Conservation (phyloP, 1,140 invertebrate species). For the Nasonia giraulti region DNA sequence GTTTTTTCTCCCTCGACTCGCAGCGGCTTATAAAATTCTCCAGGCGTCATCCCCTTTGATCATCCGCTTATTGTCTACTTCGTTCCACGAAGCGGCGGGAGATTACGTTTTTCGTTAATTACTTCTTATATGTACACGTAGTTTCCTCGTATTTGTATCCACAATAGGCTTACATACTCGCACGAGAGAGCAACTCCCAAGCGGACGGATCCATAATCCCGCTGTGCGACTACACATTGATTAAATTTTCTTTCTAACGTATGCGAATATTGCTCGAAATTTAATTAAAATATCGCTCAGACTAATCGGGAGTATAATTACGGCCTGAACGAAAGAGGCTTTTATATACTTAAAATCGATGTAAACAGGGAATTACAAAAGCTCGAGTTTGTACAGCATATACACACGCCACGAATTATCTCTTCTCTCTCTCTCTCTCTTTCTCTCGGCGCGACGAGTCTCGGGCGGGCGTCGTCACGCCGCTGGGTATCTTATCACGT, state of each 20-base stretch:
- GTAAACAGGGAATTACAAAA: background rate
- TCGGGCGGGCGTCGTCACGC: too few relatives aligned
- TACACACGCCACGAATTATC: background rate
- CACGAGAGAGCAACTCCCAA: background rate
- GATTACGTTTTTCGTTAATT: background rate
- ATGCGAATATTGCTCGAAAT: background rate
- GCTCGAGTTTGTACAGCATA: background rate
- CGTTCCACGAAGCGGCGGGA: too few relatives aligned
- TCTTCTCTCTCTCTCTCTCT: too few relatives aligned
- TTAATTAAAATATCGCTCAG: slow-evolving; percentile 3
- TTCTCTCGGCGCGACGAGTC: too few relatives aligned
- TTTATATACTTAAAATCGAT: background rate
- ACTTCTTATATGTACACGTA: background rate
- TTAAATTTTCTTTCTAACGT: background rate
- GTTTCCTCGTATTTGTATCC: background rate
- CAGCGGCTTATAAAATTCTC: too few relatives aligned
- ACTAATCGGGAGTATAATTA: background rate
- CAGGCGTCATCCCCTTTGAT: too few relatives aligned
- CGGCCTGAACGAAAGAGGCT: background rate
- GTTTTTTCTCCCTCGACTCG: background rate
- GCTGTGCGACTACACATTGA: background rate
- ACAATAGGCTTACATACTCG: background rate
- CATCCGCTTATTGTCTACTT: too few relatives aligned
- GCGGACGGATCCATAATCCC: background rate
- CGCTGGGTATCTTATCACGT: background rate